Conservation (phyloP, 1,140 invertebrate genomes). For the Meloidogyne chitwoodi region DNA sequence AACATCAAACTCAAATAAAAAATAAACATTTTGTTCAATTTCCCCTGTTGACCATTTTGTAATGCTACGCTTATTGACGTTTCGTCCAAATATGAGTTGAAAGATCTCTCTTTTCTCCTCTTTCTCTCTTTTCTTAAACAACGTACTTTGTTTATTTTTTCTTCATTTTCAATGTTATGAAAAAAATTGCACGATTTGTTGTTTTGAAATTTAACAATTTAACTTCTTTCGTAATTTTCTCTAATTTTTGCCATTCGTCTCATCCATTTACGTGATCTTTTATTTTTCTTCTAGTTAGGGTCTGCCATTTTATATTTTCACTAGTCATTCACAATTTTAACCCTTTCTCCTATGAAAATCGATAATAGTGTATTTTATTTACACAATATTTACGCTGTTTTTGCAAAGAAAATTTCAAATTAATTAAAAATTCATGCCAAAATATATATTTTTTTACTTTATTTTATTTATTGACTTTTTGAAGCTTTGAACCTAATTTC, state of each 20-base stretch:
- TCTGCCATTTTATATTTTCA: not conserved
- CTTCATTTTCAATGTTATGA: not conserved
- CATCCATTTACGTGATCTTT: not conserved
- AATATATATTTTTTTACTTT: too few species aligned
- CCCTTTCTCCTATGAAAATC: not conserved
- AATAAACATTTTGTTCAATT: too few species aligned
- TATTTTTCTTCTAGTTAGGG: not conserved
- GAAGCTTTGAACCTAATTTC: too few species aligned
- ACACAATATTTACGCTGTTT: not conserved
- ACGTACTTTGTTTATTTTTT: too few species aligned
- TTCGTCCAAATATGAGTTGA: too few species aligned
- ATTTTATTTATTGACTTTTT: too few species aligned
- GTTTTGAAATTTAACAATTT: not conserved
- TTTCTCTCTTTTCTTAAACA: not conserved
- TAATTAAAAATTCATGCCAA: too few species aligned
- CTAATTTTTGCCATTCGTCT: not conserved
- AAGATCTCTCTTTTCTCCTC: too few species aligned
- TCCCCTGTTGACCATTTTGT: too few species aligned
- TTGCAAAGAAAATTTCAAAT: not conserved
- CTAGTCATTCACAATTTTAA: not conserved
- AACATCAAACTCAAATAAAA: too few species aligned
- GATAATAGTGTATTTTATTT: not conserved
- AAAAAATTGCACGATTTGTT: not conserved
- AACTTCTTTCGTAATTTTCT: not conserved
- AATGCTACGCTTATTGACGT: too few species aligned